Base-by-base conservation (phyloP, 2,797 vertebrate species). In the Apogon hyalosoma region DNA sequence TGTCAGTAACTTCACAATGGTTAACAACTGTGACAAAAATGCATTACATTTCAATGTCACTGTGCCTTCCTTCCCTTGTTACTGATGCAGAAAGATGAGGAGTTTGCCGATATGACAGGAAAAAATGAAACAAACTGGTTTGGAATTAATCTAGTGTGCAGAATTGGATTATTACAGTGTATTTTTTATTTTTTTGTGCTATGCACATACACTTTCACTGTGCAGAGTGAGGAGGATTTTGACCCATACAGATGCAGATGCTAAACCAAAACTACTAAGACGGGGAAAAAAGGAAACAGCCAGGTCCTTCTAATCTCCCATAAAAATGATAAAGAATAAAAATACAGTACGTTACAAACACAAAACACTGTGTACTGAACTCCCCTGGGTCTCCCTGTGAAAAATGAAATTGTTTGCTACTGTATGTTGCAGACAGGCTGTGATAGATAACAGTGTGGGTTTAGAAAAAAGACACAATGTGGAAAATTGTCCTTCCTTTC, bases 401-500 rank as follows among this genome's bases (percentile, higher is more conserved):
- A 75, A 62, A 79, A 79, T 73, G 21, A 58, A 61, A 56, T 66
- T 53, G 45, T 61, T 46, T 43, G 58, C 54, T 46, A 46, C 60
- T 57, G 51, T 64, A 63, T 19, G 56, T 77, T 56, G 47, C 71
- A 68, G 58, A 68, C 60, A 57, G 60, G 58, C 49, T 53, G 52
- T 69, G 61, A 67, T 64, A 80, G 65, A 82, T 79, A 81, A 80
- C 36, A 42, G 48, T 40, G 51, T 40, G 51, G 42, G 42, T 67
- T 66, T 40, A 28, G 41, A 65, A 61, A 72, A 65, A 60, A 68
- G 40, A 70, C 56, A 75, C 10, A 50, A 43, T 51, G 67, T 63
- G 62, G 65, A 71, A 72, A 80, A 74, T 78, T 79, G 49, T 63
- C 67, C 61, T 67, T 74, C 65, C 54, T 69, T 73, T 77, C 40